These are phyloP conservation scores for Eupithecia tripunctaria DNA, from an alignment of 2,888 invertebrate genomes.

Conservation along the genomic window DNA sequence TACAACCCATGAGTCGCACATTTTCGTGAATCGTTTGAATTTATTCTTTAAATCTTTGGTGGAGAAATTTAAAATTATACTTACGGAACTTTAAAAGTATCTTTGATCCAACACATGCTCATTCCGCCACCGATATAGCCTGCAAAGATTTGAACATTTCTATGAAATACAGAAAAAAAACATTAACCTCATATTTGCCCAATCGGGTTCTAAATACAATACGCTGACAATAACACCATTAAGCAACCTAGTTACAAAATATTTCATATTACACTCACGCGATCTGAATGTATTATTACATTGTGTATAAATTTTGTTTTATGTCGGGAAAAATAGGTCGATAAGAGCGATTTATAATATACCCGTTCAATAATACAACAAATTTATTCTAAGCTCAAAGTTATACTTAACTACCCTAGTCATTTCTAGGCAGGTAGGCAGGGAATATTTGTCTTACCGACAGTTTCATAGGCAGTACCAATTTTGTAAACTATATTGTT, in stretches of 20 bases:
- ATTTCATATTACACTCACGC: too few species aligned
- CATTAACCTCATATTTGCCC: too few species aligned
- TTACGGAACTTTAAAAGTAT: slow-evolving; percentile 4
- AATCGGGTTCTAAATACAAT: too few species aligned
- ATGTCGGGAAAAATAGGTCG: too few species aligned
- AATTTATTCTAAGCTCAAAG: too few species aligned
- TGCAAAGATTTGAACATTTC: neutral
- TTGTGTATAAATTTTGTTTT: too few species aligned
- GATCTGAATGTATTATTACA: too few species aligned
- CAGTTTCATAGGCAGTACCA: neutral
- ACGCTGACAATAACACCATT: too few species aligned
- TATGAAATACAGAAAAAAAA: neutral
- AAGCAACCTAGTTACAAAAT: too few species aligned
- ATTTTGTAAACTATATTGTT: neutral
- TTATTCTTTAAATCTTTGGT: neutral
- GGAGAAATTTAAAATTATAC: neutral
- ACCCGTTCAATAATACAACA: too few species aligned
- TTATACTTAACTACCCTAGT: neutral
- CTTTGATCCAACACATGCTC: neutral
- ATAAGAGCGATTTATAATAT: too few species aligned
- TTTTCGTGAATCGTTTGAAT: neutral
- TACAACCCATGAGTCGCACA: neutral
- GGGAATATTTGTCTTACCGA: neutral
- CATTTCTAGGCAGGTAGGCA: neutral
- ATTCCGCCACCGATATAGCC: neutral